Evolutionary conservation across 2,888 invertebrate genomes (phyloP).

Genomic region (Harpalus rubripes): DNA sequence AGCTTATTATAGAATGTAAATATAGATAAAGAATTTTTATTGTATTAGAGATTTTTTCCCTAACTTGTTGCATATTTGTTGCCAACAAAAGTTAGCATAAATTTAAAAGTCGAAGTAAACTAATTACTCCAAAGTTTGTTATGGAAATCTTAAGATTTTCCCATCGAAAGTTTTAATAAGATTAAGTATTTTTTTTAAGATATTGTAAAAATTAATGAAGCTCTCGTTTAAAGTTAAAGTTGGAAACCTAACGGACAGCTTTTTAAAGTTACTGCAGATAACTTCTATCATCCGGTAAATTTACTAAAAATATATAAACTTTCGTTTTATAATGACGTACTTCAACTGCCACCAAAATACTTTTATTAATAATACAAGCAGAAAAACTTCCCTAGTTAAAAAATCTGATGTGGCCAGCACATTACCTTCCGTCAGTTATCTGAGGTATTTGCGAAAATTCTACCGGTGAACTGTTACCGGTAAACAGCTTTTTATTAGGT

Average conservation of each 20-base stretch:
- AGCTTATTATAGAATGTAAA: background rate
- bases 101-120: constrained; percentile 19
- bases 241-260: background rate
- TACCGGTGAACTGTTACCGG: too few relatives aligned
- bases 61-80: constrained; percentile 11
- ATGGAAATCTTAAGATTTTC: constrained; percentile 9
- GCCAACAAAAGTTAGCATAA: background rate
- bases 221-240: background rate
- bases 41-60: background rate
- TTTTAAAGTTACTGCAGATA: too few relatives aligned
- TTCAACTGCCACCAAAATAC: too few relatives aligned
- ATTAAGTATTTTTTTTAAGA: constrained; percentile 32
- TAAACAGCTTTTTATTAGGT: too few relatives aligned
- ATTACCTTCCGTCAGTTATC: too few relatives aligned
- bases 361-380: too few relatives aligned
- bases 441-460: too few relatives aligned
- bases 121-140: constrained; percentile 16
- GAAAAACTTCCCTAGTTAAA: too few relatives aligned
- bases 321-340: too few relatives aligned
- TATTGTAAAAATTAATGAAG: constrained; percentile 32
- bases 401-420: too few relatives aligned
- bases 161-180: constrained; percentile 23
- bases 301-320: too few relatives aligned
- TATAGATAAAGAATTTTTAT: background rate
- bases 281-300: too few relatives aligned